Conservation (phyloP, 2,888 invertebrate species). For the Sphaerophoria rueppellii region DNA sequence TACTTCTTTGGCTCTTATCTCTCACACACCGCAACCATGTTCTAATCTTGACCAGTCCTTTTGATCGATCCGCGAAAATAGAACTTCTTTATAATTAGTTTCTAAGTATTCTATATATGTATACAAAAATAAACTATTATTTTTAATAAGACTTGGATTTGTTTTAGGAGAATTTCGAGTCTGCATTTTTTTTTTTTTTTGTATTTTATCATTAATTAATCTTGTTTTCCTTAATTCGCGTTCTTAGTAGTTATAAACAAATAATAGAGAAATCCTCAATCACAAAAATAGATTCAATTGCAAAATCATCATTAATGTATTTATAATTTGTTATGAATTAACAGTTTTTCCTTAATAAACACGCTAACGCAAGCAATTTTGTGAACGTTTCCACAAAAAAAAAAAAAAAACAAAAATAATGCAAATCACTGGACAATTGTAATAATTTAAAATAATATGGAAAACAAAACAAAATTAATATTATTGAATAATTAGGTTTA, state of each 20-base stretch:
- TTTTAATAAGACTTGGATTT: conserved; percentile 25
- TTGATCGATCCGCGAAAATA: conserved; percentile 21
- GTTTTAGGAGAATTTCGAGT: conserved; percentile 16
- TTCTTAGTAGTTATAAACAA: conserved; percentile 28
- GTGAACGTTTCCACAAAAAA: conserved; percentile 6
- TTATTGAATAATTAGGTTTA: conserved; percentile 65
- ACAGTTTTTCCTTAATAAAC: conserved; percentile 20
- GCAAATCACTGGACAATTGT: conserved; percentile 56
- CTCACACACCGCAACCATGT: conserved; percentile 52
- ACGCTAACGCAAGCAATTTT: conserved; percentile 34
- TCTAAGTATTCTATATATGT: conserved; percentile 55
- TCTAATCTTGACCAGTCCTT: conserved; percentile 51
- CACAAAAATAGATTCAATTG: conserved; percentile 17
- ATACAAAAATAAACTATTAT: conserved; percentile 18
- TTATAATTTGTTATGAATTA: background rate
- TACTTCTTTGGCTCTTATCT: conserved; percentile 59
- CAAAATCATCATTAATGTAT: conserved; percentile 9
- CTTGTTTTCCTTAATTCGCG: conserved; percentile 30
- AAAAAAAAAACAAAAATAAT: conserved; percentile 2
- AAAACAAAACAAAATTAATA: conserved; percentile 59
- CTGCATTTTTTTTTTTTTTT: conserved; percentile 31
- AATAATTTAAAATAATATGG: conserved; percentile 34
- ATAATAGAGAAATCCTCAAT: conserved; percentile 13
- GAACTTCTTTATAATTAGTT: conserved; percentile 50
- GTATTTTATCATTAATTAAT: background rate